Conservation (phyloP, 2,113 vertebrate species). For the pig (Sus scrofa) region T2T-Sscrofa CM000819.6:138532001-138532500, state of each 20-base stretch:
- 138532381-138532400: neutral
- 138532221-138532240: no score
- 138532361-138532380: neutral
- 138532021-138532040: neutral
- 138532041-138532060: neutral
- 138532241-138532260: neutral
- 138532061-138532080: neutral
- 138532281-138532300: neutral
- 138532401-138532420: conserved; percentile 1
- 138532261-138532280: neutral
- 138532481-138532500: neutral
- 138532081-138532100: neutral
- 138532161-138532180: no score
- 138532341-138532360: neutral
- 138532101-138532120: neutral
- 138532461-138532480: neutral
- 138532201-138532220: no score
- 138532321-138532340: neutral
- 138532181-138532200: no score
- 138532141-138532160: neutral
- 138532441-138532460: neutral
- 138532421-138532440: neutral
- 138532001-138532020: neutral
- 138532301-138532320: neutral
- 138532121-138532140: neutral